phyloP scores from a whole-genome alignment of 2,113 vertebrate species.

The Saimiri boliviensis region DNA sequence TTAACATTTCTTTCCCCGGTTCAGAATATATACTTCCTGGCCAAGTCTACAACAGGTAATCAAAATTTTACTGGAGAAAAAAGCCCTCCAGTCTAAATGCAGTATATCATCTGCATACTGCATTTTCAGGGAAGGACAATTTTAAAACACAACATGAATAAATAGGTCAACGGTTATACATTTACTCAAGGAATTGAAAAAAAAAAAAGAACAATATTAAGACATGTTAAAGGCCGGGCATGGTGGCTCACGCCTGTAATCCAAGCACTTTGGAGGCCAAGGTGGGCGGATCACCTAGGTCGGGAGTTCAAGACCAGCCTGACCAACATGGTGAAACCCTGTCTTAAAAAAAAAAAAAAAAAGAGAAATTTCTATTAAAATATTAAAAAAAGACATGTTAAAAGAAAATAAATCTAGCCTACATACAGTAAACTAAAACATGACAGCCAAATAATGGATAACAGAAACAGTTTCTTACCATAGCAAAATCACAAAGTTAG shows the following conservation, averaged over 20 bases:
- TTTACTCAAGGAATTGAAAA: background rate
- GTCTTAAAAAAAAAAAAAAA: no score
- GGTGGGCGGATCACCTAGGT: no score
- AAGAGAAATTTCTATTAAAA: no score
- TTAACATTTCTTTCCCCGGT: background rate
- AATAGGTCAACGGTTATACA: conserved; percentile 59
- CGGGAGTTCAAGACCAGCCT: no score
- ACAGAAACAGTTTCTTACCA: background rate
- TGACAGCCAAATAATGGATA: background rate
- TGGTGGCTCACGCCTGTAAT: no score
- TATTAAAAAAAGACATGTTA: background rate
- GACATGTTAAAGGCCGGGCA: background rate
- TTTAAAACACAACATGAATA: conserved; percentile 49
- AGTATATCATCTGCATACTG: background rate
- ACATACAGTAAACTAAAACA: background rate
- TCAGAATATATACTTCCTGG: background rate
- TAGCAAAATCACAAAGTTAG: background rate
- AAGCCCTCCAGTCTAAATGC: background rate
- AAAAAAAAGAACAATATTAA: background rate
- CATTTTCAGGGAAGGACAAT: conserved; percentile 48
- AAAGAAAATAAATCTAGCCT: background rate
- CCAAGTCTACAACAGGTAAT: background rate
- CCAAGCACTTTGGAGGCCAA: no score
- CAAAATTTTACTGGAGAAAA: background rate
- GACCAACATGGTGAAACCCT: no score